These are phyloP conservation scores for Hylaeus volcanicus DNA, from an alignment of 1,140 invertebrate species.

Conservation along the genomic window DNA sequence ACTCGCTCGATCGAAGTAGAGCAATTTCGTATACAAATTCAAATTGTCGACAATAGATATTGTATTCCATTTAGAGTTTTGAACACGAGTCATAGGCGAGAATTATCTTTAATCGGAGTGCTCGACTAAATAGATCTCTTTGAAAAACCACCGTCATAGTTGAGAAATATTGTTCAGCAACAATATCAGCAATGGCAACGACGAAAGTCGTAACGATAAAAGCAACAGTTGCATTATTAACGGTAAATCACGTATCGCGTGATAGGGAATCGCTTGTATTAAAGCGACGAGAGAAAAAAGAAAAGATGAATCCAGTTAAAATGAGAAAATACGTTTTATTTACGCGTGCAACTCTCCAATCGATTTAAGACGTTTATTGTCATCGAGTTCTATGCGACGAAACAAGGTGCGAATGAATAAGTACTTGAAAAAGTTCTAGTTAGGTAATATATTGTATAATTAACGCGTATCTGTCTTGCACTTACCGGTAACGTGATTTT, in stretches of 20 bases:
- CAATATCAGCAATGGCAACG: neutral
- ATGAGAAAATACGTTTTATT: neutral
- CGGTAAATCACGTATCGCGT: neutral
- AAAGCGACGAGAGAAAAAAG: neutral
- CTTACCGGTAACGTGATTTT: conserved; percentile 53
- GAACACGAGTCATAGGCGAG: neutral
- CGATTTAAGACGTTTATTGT: neutral
- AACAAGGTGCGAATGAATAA: conserved; percentile 2
- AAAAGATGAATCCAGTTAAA: neutral
- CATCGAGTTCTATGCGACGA: neutral
- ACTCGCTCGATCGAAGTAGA: neutral
- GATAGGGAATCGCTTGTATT: conserved; percentile 8
- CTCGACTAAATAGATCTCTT: neutral
- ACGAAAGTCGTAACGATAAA: neutral
- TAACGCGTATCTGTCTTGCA: conserved; percentile 43
- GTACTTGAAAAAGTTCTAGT: conserved; percentile 15
- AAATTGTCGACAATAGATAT: no score
- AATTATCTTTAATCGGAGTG: neutral
- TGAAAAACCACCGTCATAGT: conserved; percentile 4
- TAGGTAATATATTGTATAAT: conserved; percentile 26
- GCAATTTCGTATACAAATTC: no score
- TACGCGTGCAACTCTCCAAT: neutral
- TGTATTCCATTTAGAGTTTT: neutral
- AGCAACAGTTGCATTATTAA: conserved; percentile 1
- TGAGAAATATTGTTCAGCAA: neutral